Evolutionary conservation across 2,797 vertebrate genomes (phyloP).

Genomic region (Muraenolepis orangiensis): DNA sequence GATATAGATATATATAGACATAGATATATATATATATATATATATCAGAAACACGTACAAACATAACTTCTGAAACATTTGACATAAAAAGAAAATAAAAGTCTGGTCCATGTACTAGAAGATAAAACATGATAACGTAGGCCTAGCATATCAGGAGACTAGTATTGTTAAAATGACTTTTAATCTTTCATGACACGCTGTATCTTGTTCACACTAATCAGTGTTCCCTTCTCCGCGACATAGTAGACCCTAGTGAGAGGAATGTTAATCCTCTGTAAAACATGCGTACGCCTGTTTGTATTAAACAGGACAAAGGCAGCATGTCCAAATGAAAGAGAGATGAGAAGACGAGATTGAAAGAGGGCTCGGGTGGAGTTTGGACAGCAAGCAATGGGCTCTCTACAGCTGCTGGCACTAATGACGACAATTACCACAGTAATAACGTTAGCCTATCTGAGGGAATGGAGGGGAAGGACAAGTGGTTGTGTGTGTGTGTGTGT

Average conservation of each 20-base stretch:
- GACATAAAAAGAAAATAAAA: not conserved
- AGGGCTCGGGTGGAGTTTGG: slow-evolving; percentile 66
- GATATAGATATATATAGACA: too few relatives aligned
- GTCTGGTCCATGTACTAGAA: not conserved
- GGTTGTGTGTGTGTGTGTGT: slow-evolving; percentile 84
- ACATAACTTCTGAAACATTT: not conserved
- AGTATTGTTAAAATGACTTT: not conserved
- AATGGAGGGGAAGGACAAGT: slow-evolving; percentile 98
- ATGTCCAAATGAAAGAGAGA: slow-evolving; percentile 58
- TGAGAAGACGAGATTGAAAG: slow-evolving; percentile 48
- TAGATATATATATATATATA: too few relatives aligned
- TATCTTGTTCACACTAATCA: not conserved
- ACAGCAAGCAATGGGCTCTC: slow-evolving; percentile 75
- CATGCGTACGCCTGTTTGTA: slow-evolving; percentile 18
- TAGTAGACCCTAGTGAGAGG: not conserved
- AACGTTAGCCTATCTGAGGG: slow-evolving; percentile 98
- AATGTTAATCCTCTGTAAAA: slow-evolving; percentile 16
- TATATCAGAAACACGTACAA: not conserved
- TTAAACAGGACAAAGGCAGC: slow-evolving; percentile 41
- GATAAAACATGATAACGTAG: not conserved
- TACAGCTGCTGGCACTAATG: slow-evolving; percentile 98
- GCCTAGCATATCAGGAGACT: not conserved
- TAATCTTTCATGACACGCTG: not conserved
- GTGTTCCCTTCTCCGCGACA: not conserved
- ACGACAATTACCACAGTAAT: slow-evolving; percentile 98